These are phyloP conservation scores for Drosophila equinoxialis DNA, from an alignment of 1,140 invertebrate species.

Conservation along the genomic window DNA sequence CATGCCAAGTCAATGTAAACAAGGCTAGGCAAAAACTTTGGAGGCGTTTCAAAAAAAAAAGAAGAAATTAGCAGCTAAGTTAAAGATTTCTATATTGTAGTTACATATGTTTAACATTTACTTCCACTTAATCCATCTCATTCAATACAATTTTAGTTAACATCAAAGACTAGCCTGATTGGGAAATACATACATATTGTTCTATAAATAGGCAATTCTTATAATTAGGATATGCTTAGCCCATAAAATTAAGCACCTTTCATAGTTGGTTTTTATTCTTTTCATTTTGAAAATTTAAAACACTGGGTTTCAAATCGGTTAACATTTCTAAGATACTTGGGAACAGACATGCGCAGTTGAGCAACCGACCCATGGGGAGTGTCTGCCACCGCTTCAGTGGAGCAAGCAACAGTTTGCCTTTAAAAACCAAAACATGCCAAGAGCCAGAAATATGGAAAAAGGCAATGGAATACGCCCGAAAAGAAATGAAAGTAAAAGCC, in stretches of 20 bases:
- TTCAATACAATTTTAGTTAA: too few relatives aligned
- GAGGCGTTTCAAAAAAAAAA: background rate
- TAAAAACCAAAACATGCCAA: conserved; percentile 23
- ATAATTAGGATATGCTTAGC: too few relatives aligned
- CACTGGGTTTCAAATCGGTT: conserved; percentile 66
- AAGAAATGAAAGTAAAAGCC: conserved; percentile 20
- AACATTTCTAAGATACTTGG: conserved; percentile 34
- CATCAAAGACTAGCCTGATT: too few relatives aligned
- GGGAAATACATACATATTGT: too few relatives aligned
- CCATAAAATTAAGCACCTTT: background rate
- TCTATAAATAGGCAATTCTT: too few relatives aligned
- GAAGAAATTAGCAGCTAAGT: background rate
- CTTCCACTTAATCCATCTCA: background rate
- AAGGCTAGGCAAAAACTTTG: background rate
- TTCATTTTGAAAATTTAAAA: conserved; percentile 36
- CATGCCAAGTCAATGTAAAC: conserved; percentile 11
- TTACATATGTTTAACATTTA: background rate
- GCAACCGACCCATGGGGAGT: background rate
- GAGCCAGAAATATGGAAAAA: conserved; percentile 10
- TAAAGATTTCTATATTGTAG: background rate
- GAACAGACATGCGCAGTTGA: conserved; percentile 55
- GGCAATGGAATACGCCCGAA: conserved; percentile 35
- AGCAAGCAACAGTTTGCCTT: conserved; percentile 67
- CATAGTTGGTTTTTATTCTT: background rate
- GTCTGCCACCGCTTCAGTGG: background rate